A percentile compares a stretch with the other conserved stretches of the same genome.
Evolutionary conservation across 2,797 vertebrate genomes (phyloP).

Genomic region (Tadarida brasiliensis): DNA sequence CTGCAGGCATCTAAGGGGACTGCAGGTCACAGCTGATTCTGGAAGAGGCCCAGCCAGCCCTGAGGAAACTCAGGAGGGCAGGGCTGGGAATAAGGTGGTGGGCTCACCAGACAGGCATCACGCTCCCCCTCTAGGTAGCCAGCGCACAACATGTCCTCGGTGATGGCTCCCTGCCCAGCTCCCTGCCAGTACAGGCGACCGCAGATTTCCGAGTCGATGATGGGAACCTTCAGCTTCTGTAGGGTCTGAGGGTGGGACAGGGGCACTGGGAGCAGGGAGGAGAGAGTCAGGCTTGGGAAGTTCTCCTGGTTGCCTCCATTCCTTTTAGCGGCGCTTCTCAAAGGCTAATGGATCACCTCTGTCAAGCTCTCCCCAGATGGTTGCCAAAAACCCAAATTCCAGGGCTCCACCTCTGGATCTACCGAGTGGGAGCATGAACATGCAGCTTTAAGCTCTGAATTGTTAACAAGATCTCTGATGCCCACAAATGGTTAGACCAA

Average conservation of each 20-base stretch:
- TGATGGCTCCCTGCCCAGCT: constrained; percentile 54
- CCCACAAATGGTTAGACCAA: background rate
- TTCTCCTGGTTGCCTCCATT: too few relatives aligned
- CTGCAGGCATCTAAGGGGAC: background rate
- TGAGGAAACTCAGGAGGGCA: too few relatives aligned
- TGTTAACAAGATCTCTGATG: background rate
- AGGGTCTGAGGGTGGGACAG: constrained; percentile 74
- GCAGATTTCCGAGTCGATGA: constrained; percentile 71
- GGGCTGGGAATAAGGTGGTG: background rate
- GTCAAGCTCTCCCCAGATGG: background rate
- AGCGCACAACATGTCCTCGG: constrained; percentile 80
- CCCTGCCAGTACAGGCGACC: constrained; percentile 75
- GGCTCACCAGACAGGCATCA: constrained; percentile 82
- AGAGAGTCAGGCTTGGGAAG: background rate
- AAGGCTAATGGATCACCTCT: background rate
- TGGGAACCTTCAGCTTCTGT: constrained; percentile 81
- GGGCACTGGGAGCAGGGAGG: constrained; percentile 47
- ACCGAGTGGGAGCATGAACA: background rate
- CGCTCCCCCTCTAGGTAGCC: constrained; percentile 81
- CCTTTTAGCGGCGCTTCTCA: background rate
- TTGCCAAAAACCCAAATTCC: background rate
- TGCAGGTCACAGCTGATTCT: background rate
- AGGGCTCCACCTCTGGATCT: background rate
- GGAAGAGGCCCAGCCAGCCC: background rate
- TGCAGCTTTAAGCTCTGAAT: background rate